Base-by-base conservation (phyloP, 2,113 vertebrate genomes). In the Gobiocypris rarus region DNA sequence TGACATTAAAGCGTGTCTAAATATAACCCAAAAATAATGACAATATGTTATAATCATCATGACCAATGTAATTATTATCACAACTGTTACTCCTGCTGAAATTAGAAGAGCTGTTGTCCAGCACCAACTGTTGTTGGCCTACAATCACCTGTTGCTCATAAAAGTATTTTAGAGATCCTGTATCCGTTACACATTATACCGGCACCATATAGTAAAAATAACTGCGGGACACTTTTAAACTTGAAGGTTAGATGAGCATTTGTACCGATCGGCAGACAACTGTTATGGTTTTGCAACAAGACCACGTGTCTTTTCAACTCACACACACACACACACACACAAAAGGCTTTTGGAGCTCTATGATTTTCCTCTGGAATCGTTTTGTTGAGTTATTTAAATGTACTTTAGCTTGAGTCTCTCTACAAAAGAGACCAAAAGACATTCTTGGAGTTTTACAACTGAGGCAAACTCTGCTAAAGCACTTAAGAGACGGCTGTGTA, bases 121-220 rank as follows among this genome's bases (percentile, higher is more conserved):
- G 24, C 65, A 77, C 61, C 88, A 89, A 76, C 86, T 86, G 84
- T 84, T 82, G 71, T 63, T 71, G 38, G 69, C 76, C 70, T 28
- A 52, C 48, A 63, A 70, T 85, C 84, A 89, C 77, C 84, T 85
- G 81, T 87, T 84, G 71, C 73, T 86, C 70, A 85, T 73, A 79
- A 86, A 86, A 80, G 69, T 77, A 83, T 81, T 87, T 73, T 81
- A 28, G 59, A 76, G 84, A 81, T 81, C 76, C 69, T 61, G 41
- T 45, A 82, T 84, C 81, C 73, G 77, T 84, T 82, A 87, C 56
- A 84, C 73, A 69, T 65, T 65, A 54, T 73, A 41, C 22, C 50
- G 11, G 24, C 75, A 70, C 19, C 38, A 80, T 70, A 69, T 58
- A 63, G 41, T 78, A 81, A 59, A 82, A 80, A 84, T 26, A 81